Evolutionary conservation across 2,888 invertebrate genomes (phyloP).

Genomic region (Tetramorium bicarinatum): DNA sequence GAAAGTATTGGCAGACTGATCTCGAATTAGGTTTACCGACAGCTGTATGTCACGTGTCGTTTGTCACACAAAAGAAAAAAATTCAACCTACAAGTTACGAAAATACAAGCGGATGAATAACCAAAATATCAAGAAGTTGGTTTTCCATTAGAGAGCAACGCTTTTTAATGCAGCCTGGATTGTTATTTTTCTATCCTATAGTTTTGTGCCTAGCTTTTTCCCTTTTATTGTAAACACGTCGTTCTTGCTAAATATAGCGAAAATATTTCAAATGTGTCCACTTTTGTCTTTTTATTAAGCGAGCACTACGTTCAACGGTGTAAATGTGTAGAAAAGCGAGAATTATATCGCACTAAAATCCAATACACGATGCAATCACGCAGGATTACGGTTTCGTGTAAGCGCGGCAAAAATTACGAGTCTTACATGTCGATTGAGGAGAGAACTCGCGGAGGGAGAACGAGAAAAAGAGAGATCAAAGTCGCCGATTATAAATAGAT

Average conservation of each 20-base stretch:
- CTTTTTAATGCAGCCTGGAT: neutral
- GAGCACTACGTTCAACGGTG: neutral
- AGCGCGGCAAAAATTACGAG: slow-evolving; percentile 19
- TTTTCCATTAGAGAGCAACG: neutral
- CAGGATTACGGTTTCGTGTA: neutral
- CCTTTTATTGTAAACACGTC: neutral
- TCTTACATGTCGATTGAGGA: slow-evolving; percentile 18
- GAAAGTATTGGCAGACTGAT: slow-evolving; percentile 62
- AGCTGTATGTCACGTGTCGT: slow-evolving; percentile 56
- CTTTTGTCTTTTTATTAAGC: neutral
- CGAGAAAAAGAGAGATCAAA: slow-evolving; percentile 37
- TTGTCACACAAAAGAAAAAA: slow-evolving; percentile 62
- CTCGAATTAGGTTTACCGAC: slow-evolving; percentile 44
- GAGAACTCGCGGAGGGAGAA: neutral
- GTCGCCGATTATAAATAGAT: slow-evolving; percentile 63
- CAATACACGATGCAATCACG: neutral
- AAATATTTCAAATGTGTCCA: neutral
- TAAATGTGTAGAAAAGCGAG: neutral
- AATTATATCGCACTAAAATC: neutral
- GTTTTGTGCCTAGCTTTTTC: neutral
- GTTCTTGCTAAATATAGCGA: neutral
- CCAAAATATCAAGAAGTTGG: neutral
- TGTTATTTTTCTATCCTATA: slow-evolving; percentile 6
- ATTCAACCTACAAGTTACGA: slow-evolving; percentile 14
- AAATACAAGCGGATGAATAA: slow-evolving; percentile 51